A percentile compares a stretch with the other conserved stretches of the same genome.
These are phyloP conservation scores for Dusona sp. DNA, from an alignment of 2,888 invertebrate species.

Conservation along the genomic window DNA sequence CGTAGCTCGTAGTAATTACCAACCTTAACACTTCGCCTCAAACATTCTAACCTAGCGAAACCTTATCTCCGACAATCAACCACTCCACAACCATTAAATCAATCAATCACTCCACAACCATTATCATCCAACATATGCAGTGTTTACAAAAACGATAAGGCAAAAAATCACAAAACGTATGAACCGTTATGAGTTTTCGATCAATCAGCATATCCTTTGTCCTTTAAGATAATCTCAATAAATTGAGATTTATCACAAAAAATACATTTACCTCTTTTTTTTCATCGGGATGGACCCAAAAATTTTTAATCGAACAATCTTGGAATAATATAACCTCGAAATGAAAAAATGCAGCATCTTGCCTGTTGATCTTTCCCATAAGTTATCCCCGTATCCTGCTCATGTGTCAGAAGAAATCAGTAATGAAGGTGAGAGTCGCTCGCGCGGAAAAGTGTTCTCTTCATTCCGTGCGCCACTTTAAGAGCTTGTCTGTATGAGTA, in stretches of 20 bases:
- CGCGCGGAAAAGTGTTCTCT: slow-evolving; percentile 53
- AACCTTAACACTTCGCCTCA: slow-evolving; percentile 34
- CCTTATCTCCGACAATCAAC: background rate
- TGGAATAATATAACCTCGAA: background rate
- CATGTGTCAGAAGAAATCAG: slow-evolving; percentile 22
- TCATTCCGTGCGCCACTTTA: slow-evolving; percentile 30
- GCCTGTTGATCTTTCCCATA: background rate
- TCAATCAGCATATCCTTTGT: background rate
- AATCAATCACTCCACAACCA: background rate
- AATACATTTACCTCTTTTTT: background rate
- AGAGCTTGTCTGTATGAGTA: background rate
- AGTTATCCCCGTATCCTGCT: background rate
- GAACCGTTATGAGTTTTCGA: background rate
- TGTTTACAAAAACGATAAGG: background rate
- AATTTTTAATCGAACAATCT: background rate
- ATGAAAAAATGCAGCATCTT: background rate
- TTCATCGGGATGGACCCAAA: background rate
- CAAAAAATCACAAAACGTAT: background rate
- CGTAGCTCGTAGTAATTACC: slow-evolving; percentile 41
- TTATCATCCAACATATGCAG: background rate
- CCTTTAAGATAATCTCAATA: too few species aligned
- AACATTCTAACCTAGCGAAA: slow-evolving; percentile 7
- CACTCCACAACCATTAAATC: too few species aligned
- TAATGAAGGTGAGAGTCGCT: slow-evolving; percentile 34
- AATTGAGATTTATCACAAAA: too few species aligned